phyloP scores from a whole-genome alignment of 2,888 invertebrate genomes.

The Cryptosula pallasiana region DNA sequence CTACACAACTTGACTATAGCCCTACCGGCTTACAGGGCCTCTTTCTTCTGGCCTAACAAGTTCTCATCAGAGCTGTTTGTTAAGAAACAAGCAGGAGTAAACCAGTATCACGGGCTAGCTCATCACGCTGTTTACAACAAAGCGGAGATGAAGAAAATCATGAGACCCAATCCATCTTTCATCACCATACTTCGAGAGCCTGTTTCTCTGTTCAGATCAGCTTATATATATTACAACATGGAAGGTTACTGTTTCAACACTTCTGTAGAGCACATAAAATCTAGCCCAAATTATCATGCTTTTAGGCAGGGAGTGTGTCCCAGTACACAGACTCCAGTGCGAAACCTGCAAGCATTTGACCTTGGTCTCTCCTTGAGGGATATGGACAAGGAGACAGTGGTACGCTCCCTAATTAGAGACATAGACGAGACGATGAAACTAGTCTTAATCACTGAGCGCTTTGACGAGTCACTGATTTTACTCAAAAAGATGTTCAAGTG shows the following conservation, averaged over 20 bases:
- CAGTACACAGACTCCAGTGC: not conserved
- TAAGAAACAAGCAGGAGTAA: not conserved
- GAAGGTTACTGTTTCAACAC: not conserved
- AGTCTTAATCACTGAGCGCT: not conserved
- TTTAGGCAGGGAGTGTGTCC: not conserved
- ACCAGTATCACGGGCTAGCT: constrained; percentile 20
- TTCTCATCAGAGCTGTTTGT: not conserved
- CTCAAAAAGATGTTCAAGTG: constrained; percentile 7
- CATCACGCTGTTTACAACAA: constrained; percentile 25
- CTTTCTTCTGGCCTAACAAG: constrained; percentile 20
- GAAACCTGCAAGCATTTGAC: constrained; percentile 15
- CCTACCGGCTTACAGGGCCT: constrained; percentile 24
- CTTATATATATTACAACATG: constrained; percentile 24
- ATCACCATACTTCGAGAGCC: constrained; percentile 26
- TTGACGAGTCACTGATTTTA: constrained; percentile 19
- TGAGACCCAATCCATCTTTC: constrained; percentile 24
- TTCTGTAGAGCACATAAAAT: not conserved
- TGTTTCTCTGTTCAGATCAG: constrained; percentile 3
- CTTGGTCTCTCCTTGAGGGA: constrained; percentile 7
- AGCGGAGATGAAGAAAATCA: not conserved
- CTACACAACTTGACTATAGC: constrained; percentile 24
- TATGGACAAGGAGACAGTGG: constrained; percentile 3
- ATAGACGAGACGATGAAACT: not conserved
- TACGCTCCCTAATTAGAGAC: not conserved
- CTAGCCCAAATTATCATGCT: not conserved